phyloP scores from a whole-genome alignment of 1,140 invertebrate genomes.

The Mizuhopecten yessoensis region DNA sequence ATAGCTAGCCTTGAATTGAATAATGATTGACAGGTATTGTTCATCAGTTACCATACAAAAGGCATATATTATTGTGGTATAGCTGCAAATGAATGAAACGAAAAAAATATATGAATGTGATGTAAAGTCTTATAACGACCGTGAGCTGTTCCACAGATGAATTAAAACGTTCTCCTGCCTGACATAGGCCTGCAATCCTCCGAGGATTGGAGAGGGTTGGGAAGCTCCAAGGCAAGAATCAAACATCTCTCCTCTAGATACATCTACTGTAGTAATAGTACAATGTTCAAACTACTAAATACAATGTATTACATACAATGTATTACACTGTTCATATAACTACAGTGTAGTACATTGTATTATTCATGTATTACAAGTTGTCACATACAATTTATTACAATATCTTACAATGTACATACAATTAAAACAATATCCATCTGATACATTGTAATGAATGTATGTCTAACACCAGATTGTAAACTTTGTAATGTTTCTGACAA shows the following conservation, averaged over 20 bases:
- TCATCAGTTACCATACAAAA: background rate
- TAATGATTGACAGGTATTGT: background rate
- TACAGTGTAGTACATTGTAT: conserved; percentile 20
- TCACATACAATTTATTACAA: background rate
- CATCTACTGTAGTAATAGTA: background rate
- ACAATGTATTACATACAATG: background rate
- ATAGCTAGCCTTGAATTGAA: background rate
- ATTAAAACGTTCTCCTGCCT: background rate
- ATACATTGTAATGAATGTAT: no score
- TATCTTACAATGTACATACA: background rate
- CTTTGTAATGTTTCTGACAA: background rate
- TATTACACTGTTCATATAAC: conserved; percentile 17
- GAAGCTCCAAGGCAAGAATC: background rate
- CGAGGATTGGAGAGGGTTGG: background rate
- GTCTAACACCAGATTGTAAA: background rate
- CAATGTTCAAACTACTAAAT: background rate
- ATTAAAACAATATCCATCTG: no score
- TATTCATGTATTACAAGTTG: background rate
- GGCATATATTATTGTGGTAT: background rate
- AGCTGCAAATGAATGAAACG: background rate
- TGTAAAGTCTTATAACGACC: background rate
- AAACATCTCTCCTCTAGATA: background rate
- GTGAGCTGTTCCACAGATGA: background rate
- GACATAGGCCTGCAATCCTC: background rate
- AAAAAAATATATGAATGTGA: background rate